These are phyloP conservation scores for Phlogophora meticulosa DNA, from an alignment of 2,888 invertebrate genomes.

Conservation along the genomic window DNA sequence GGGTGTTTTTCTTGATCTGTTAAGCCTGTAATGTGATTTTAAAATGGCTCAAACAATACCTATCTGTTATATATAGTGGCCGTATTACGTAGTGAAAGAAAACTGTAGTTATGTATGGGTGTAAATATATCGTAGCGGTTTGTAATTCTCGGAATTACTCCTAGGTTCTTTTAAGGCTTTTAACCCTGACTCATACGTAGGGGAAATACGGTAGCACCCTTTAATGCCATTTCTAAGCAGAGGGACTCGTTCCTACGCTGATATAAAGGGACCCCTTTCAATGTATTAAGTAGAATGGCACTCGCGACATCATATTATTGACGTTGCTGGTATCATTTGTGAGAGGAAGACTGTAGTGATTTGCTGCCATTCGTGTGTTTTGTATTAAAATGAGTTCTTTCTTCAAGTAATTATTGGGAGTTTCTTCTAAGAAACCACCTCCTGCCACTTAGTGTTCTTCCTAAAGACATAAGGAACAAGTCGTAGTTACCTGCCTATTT, in stretches of 20 bases:
- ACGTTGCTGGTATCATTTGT: slow-evolving; percentile 18
- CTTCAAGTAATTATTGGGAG: no score
- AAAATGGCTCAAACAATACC: slow-evolving; percentile 5
- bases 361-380: background rate
- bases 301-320: slow-evolving; percentile 25
- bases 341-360: background rate
- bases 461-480: no score
- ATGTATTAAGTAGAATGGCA: slow-evolving; percentile 51
- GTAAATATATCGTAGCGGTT: slow-evolving; percentile 5
- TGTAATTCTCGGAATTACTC: slow-evolving; percentile 34
- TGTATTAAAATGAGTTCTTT: no score
- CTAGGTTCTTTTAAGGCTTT: slow-evolving; percentile 54
- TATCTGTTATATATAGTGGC: background rate
- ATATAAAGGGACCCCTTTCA: slow-evolving; percentile 46
- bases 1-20: slow-evolving; percentile 38
- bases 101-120: background rate
- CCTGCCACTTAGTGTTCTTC: no score
- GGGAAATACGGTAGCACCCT: slow-evolving; percentile 64
- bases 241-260: slow-evolving; percentile 42
- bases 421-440: no score
- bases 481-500: no score
- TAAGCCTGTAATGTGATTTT: slow-evolving; percentile 33
- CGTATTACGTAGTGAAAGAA: background rate
- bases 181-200: slow-evolving; percentile 69
- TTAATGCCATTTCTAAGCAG: slow-evolving; percentile 54